Evolutionary conservation across 2,797 vertebrate species (phyloP).

Genomic region (Crax fasciolata): DNA sequence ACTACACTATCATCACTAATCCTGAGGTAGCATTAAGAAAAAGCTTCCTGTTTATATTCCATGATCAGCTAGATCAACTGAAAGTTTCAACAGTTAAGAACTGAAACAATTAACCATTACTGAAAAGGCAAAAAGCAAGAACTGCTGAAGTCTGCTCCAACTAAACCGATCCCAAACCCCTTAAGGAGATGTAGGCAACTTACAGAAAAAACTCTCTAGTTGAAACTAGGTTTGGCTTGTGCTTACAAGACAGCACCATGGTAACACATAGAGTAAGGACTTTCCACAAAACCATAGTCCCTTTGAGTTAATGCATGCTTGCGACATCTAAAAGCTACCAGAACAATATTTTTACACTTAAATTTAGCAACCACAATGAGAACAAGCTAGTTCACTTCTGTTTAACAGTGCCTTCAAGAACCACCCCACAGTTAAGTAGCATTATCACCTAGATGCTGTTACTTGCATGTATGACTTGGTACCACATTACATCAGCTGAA

Average conservation of each 20-base stretch:
- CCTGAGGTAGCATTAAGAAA: background rate
- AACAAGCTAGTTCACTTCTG: conserved; percentile 13
- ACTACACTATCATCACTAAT: background rate
- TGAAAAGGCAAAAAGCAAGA: background rate
- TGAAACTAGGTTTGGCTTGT: conserved; percentile 18
- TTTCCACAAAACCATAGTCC: conserved; percentile 43
- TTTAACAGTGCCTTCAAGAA: background rate
- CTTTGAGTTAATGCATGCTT: conserved; percentile 25
- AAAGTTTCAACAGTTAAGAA: background rate
- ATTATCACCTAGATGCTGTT: background rate
- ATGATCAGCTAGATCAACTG: conserved; percentile 3
- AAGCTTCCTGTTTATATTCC: conserved; percentile 17
- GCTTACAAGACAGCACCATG: conserved; percentile 34
- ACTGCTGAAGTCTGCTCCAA: background rate
- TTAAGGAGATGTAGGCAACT: background rate
- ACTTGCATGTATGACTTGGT: background rate
- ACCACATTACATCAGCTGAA: background rate
- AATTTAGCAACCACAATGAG: conserved; percentile 4
- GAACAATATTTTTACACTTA: conserved; percentile 39
- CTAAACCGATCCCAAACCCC: conserved; percentile 18
- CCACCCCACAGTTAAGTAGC: background rate
- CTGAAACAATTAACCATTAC: background rate
- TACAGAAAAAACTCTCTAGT: background rate
- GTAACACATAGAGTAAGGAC: conserved; percentile 40
- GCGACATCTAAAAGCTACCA: conserved; percentile 15